A percentile compares a stretch with the other conserved stretches of the same genome.
These are phyloP conservation scores for Proisotoma minuta DNA, from an alignment of 2,888 invertebrate genomes.

Conservation along the genomic window DNA sequence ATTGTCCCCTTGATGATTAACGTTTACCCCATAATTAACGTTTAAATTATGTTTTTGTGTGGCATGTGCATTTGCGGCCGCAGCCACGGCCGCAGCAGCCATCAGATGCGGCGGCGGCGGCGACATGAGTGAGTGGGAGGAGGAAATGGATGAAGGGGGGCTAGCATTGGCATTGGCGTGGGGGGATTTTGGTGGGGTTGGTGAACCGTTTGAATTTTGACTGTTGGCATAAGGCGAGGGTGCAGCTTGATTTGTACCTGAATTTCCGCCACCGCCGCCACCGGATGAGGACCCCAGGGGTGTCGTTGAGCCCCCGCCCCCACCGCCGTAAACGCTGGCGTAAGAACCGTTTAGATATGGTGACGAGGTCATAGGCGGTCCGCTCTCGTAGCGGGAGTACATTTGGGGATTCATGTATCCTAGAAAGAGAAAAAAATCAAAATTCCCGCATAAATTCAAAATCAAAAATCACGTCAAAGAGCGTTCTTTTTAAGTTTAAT, in stretches of 20 bases:
- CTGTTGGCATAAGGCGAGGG: conserved; percentile 56
- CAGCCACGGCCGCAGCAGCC: conserved; percentile 49
- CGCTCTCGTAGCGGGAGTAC: conserved; percentile 79
- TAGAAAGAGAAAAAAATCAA: conserved; percentile 26
- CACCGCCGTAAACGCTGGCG: conserved; percentile 74
- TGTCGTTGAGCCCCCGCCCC: conserved; percentile 53
- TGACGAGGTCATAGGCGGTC: conserved; percentile 55
- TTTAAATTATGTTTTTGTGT: too few species aligned
- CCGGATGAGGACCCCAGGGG: conserved; percentile 43
- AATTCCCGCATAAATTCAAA: too few species aligned
- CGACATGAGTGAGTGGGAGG: conserved; percentile 51
- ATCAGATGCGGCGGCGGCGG: conserved; percentile 48
- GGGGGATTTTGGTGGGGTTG: conserved; percentile 44
- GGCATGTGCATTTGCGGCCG: conserved; percentile 8
- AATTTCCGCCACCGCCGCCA: conserved; percentile 33
- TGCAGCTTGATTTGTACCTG: conserved; percentile 38
- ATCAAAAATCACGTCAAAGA: too few species aligned
- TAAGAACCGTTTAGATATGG: conserved; percentile 68
- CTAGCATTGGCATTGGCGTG: conserved; percentile 32
- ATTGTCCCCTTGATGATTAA: conserved; percentile 60
- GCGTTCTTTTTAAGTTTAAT: too few species aligned
- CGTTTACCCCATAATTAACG: conserved; percentile 60
- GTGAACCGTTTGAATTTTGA: conserved; percentile 46
- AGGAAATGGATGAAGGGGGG: conserved; percentile 48
- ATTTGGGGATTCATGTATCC: conserved; percentile 49